Conservation (phyloP, 2,797 vertebrate genomes). For the Tapirus indicus region DNA sequence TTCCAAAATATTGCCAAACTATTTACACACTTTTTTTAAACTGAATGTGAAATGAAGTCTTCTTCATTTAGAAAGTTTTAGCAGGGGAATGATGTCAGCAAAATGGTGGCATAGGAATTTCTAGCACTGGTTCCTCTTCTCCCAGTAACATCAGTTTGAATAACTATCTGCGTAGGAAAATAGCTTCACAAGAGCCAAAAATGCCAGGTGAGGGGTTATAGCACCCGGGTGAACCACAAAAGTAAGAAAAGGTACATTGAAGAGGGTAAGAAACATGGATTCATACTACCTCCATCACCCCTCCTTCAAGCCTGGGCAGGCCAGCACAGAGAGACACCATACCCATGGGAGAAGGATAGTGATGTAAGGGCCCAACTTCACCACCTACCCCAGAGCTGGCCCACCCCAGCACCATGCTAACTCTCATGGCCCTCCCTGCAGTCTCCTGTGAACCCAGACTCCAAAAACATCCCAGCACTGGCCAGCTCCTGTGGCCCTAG, state of each 20-base stretch:
- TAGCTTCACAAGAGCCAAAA: background rate
- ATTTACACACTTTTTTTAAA: background rate
- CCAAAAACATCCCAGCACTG: background rate
- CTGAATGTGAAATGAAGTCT: background rate
- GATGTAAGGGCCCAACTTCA: too few species aligned
- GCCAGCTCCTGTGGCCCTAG: background rate
- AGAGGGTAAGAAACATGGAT: background rate
- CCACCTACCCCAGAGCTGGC: background rate
- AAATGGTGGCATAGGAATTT: background rate
- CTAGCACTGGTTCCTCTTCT: background rate
- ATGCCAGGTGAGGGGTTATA: background rate
- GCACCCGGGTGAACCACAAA: background rate
- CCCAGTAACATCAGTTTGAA: background rate
- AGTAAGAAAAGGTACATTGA: background rate
- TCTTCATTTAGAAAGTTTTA: background rate
- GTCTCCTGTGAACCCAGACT: background rate
- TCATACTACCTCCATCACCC: background rate
- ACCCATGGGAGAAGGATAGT: background rate
- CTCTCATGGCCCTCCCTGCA: background rate
- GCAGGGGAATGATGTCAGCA: background rate
- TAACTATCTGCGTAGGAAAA: background rate
- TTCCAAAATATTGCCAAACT: background rate
- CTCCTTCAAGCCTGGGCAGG: background rate
- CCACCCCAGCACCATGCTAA: background rate
- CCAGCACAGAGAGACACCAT: background rate